These are phyloP conservation scores for Acanthornis magna DNA, from an alignment of 2,797 vertebrate species.

Conservation along the genomic window DNA sequence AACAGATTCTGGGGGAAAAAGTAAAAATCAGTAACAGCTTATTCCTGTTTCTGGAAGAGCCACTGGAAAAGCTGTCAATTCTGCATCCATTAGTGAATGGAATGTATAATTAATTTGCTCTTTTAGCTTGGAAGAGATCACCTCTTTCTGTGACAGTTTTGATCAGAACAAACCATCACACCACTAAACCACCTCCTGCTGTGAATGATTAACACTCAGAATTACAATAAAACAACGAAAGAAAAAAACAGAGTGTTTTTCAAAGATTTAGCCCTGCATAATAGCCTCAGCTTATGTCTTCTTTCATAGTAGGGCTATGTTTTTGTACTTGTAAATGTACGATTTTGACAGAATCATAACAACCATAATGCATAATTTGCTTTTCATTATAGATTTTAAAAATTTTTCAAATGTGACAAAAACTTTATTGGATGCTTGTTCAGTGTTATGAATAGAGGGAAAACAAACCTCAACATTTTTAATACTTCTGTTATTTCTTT, in stretches of 20 bases:
- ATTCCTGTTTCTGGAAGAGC: neutral
- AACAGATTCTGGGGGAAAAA: neutral
- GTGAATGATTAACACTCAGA: neutral
- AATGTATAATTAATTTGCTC: conserved; percentile 22
- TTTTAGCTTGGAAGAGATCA: neutral
- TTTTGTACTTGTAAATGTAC: neutral
- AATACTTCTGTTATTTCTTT: neutral
- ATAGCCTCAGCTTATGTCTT: neutral
- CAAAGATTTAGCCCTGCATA: neutral
- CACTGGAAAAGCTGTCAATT: neutral
- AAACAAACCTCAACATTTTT: neutral
- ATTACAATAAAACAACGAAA: neutral
- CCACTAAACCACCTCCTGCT: neutral
- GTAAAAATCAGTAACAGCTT: neutral
- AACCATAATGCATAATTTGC: neutral
- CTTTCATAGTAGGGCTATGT: neutral
- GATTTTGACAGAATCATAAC: neutral
- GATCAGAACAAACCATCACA: neutral
- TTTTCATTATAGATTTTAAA: neutral
- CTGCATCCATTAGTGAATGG: neutral
- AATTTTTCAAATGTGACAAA: neutral
- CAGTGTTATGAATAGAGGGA: neutral
- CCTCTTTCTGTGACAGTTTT: neutral
- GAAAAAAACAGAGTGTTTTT: neutral
- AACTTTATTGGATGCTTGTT: neutral